These are phyloP conservation scores for Salvator merianae DNA, from an alignment of 2,113 vertebrate genomes.

Conservation along the genomic window DNA sequence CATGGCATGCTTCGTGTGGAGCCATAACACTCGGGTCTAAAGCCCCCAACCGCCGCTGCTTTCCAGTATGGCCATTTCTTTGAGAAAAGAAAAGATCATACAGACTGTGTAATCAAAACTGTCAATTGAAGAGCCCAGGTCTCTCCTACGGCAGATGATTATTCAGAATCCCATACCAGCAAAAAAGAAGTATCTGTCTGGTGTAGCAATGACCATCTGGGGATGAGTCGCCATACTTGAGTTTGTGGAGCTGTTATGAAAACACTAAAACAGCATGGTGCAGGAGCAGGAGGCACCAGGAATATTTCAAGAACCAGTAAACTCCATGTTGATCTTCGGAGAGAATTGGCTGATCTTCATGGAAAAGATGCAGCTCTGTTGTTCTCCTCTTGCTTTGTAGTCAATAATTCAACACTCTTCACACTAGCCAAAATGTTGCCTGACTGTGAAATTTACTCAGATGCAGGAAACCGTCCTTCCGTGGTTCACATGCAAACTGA, in stretches of 20 bases:
- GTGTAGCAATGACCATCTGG: slow-evolving; percentile 98
- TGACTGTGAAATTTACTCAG: no score
- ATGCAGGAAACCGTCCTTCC: no score
- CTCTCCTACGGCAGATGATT: slow-evolving; percentile 96
- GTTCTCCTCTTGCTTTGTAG: slow-evolving; percentile 97
- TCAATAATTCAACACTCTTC: slow-evolving; percentile 97
- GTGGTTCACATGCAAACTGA: no score
- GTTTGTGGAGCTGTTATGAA: slow-evolving; percentile 90
- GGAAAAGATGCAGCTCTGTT: slow-evolving; percentile 92
- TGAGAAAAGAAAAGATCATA: slow-evolving; percentile 95
- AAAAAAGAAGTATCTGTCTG: slow-evolving; percentile 92
- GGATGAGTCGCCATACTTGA: slow-evolving; percentile 94
- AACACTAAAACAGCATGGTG: slow-evolving; percentile 90
- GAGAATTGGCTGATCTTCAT: slow-evolving; percentile 92
- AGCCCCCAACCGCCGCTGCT: no score
- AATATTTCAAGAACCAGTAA: slow-evolving; percentile 98
- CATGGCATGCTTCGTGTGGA: no score
- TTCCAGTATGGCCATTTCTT: slow-evolving; percentile 95
- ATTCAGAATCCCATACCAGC: slow-evolving; percentile 79
- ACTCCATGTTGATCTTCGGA: slow-evolving; percentile 93
- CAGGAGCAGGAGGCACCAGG: slow-evolving; percentile 94
- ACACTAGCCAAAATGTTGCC: slow-evolving; percentile 95
- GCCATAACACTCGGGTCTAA: no score
- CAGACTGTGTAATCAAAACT: slow-evolving; percentile 95
- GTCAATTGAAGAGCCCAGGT: slow-evolving; percentile 88